A percentile compares a stretch with the other conserved stretches of the same genome.
phyloP scores from a whole-genome alignment of 2,888 invertebrate genomes.

The Platycheirus rosarum region DNA sequence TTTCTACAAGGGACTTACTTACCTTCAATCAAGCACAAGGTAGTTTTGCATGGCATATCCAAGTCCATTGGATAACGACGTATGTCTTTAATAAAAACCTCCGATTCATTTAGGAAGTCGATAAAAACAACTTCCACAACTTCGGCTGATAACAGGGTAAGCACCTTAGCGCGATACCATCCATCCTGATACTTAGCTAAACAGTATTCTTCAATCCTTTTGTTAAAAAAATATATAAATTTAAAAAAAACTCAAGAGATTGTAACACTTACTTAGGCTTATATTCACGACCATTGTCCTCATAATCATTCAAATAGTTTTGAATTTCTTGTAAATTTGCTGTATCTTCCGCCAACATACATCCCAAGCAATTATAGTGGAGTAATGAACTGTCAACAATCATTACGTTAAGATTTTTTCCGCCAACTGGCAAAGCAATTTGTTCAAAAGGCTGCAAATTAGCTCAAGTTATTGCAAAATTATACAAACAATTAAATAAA shows the following conservation, averaged over 20 bases:
- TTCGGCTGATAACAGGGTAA: constrained; percentile 51
- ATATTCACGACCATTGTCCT: constrained; percentile 66
- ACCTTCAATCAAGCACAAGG: constrained; percentile 75
- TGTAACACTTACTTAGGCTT: constrained; percentile 74
- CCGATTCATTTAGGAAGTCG: constrained; percentile 76
- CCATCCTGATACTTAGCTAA: constrained; percentile 75
- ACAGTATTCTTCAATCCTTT: constrained; percentile 76
- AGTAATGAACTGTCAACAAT: constrained; percentile 75
- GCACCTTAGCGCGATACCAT: constrained; percentile 77
- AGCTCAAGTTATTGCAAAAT: not conserved
- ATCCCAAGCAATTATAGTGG: constrained; percentile 74
- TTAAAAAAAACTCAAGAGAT: not conserved
- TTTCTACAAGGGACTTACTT: no score
- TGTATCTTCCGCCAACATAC: constrained; percentile 68
- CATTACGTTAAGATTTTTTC: constrained; percentile 64
- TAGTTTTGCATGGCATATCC: constrained; percentile 73
- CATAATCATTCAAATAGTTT: constrained; percentile 63
- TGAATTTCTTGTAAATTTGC: constrained; percentile 68
- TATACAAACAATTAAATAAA: not conserved
- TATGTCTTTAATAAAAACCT: constrained; percentile 67
- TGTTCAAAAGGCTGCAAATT: constrained; percentile 60
- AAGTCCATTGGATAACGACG: constrained; percentile 76
- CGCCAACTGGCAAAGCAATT: constrained; percentile 34
- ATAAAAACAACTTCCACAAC: constrained; percentile 75
- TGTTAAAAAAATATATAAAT: not conserved